Evolutionary conservation across 2,797 vertebrate genomes (phyloP), one percentile per base, ranked within the genome.

Genomic region (Gobio occitaniae): DNA sequence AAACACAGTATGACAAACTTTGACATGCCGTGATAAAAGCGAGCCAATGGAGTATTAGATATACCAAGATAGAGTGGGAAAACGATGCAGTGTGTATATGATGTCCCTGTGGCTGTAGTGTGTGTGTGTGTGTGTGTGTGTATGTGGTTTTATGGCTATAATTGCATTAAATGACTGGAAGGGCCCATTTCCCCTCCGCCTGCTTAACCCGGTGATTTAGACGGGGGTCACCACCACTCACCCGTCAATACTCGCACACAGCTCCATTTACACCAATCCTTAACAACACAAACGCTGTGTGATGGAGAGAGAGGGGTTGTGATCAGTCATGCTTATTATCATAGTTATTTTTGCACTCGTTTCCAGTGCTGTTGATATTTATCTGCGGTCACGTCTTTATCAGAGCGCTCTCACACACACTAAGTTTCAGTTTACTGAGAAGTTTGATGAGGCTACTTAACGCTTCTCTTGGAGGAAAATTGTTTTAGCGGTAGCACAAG

Each of bases 91-190:
- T 54, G 25, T 75, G 36, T 65, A 6, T 48, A 25, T 63, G 61
- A 29, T 66, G 59, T 80, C 65, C 4, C 78, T 80, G 32, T 69
- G 47, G 47, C 44, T 79, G 83, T 63, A 17, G 80, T 66, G 44
- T 76, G 32, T 74, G 15, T 83, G 66, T 65, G 86, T 76, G 3
- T 80, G 8, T 85, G 78, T 59, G 78, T 75, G 4, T 63, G 25
- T 65, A 44, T 38, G 71, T 56, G 48, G 38, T 32, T 78, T 11
- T 78, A 72, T 78, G 80, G 6, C 15, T 63, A 77, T 86, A 82
- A 81, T 81, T 82, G 77, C 72, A 61, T 82, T 72, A 65, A 71
- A 80, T 85, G 74, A 78, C 65, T 79, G 36, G 19, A 78, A 72
- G 48, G 25, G 25, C 56, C 25, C 69, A 72, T 78, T 72, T 83